Base-by-base conservation (phyloP, 2,888 invertebrate genomes). In the Mallateleia sp. region DNA sequence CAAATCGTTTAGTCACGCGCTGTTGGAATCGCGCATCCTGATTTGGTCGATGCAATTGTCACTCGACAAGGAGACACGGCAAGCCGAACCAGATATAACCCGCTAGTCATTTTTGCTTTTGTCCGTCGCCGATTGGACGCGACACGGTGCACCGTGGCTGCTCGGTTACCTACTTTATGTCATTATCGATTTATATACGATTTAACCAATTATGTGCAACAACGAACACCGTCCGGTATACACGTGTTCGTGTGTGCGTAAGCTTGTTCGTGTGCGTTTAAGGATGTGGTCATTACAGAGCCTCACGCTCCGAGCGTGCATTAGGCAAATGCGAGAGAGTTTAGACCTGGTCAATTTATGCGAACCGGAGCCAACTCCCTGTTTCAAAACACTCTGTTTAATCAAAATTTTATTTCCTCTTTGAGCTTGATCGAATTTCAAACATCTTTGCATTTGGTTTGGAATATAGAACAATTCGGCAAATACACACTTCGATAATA, bases 1-100 rank as follows among this genome's bases (percentile, higher is more conserved):
- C 89, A 88, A 91, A 92, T 91, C 92, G 85, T 87, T 89, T 82
- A 82, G 91, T 86, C 88, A 89, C 90, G 88, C 90, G 77, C 38
- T 42, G 69, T 74, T 34, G 42, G 54, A 28, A 67, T 66, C 56
- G 45, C 45, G 54, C 47, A 15, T 25, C 69, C 66, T 42, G 67
- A 79, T 79, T 85, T 54, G 62, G 25, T 67, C 74, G 67, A 64
- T 74, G 67, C 74, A 74, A 60, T 75, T 69, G 80, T 81, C 71
- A 64, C 58, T 47, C 75, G 64, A 69, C 69, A 47, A 64, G 22
- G 24, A 74, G 77, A 47, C 71, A 52, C 54, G 42, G 22, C 22
- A n/a, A 45, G 45, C 32, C 52, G 45, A 14, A 66, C 24, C 58
- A 22, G 28, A 52, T 56, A 20, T 50, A 67, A 42, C 25, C 24